Percentiles rank a stretch among this genome's conserved stretches.
Evolutionary conservation across 2,888 invertebrate species (phyloP).

Genomic region (Campoplex capitator): DNA sequence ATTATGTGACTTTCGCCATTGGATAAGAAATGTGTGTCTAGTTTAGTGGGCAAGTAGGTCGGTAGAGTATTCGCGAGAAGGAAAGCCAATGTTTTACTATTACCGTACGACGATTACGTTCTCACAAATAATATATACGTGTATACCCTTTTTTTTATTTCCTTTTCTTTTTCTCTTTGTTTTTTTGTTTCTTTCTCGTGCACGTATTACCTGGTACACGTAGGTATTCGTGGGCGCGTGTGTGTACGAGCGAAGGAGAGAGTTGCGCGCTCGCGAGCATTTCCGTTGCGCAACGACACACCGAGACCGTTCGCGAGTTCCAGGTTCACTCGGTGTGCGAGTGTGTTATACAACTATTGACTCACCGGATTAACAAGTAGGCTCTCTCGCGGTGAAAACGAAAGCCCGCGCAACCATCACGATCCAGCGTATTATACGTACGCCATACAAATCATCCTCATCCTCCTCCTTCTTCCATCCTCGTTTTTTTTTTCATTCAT

Average conservation of each 20-base stretch:
- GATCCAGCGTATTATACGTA: conserved; percentile 17
- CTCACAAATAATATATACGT: conserved; percentile 2
- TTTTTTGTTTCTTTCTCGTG: no score
- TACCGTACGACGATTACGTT: conserved; percentile 54
- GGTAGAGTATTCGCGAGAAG: conserved; percentile 73
- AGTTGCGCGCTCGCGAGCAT: conserved; percentile 60
- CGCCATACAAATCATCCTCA: conserved; percentile 11
- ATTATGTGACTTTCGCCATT: conserved; percentile 69
- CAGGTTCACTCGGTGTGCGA: conserved; percentile 79
- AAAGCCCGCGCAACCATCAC: conserved; percentile 78
- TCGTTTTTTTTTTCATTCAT: no score
- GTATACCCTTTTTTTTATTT: background rate
- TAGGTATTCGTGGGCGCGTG: no score
- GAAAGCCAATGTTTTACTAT: conserved; percentile 78
- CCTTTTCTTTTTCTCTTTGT: no score
- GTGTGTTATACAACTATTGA: conserved; percentile 84
- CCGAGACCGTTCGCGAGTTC: conserved; percentile 75
- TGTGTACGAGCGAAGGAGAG: conserved; percentile 28
- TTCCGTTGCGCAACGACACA: conserved; percentile 80
- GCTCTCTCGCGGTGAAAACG: conserved; percentile 82
- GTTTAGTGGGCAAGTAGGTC: conserved; percentile 85
- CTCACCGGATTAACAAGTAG: conserved; percentile 85
- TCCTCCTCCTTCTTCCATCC: background rate
- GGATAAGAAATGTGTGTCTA: conserved; percentile 85
- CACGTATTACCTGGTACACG: no score